Base-by-base conservation (phyloP, 2,797 vertebrate species). In the Pempheris klunzingeri region DNA sequence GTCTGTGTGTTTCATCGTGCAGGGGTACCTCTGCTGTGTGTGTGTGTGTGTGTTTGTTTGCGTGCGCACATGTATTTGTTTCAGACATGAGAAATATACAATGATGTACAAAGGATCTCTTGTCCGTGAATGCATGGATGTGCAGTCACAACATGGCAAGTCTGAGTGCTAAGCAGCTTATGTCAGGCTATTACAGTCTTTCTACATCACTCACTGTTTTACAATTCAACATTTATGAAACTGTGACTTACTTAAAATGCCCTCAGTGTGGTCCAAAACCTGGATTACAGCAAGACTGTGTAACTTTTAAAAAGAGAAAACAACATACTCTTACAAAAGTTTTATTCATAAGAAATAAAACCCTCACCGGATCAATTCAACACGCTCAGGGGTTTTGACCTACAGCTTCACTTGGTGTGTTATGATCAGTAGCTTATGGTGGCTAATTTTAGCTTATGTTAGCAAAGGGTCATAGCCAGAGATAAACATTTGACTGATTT, bases 101-200 rank as follows among this genome's bases (percentile, higher is more conserved):
- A 41, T 12, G 11, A 74, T 47, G 28, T 46, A 71, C 69, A 85
- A 74, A 80, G 11, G 55, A 5, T 50, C 30, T 22, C 50, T 43
- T 74, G 43, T 44, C 32, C 22, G 44, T 49, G 47, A 53, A 75
- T 72, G 46, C 39, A 61, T 59, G 43, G 46, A 72, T 55, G 59
- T 32, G 39, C 49, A 76, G 62, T 50, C 75, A 81, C 70, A 80
- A 83, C 66, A 80, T 39, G 22, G 61, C 49, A 74, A 76, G 71
- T 77, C 71, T 72, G 52, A 41, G 71, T 55, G 38, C 61, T 81
- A 74, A 81, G 74, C 68, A 66, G 77, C 67, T 87, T 71, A 80
- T 26, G 39, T 20, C 26, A 49, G 38, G 32, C 57, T 54, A 43
- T 36, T 57, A 39, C 15, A 26, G 61, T 32, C 49, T 58, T 63